phyloP scores from a whole-genome alignment of 2,113 vertebrate species.

The Peucedramus taeniatus region DNA sequence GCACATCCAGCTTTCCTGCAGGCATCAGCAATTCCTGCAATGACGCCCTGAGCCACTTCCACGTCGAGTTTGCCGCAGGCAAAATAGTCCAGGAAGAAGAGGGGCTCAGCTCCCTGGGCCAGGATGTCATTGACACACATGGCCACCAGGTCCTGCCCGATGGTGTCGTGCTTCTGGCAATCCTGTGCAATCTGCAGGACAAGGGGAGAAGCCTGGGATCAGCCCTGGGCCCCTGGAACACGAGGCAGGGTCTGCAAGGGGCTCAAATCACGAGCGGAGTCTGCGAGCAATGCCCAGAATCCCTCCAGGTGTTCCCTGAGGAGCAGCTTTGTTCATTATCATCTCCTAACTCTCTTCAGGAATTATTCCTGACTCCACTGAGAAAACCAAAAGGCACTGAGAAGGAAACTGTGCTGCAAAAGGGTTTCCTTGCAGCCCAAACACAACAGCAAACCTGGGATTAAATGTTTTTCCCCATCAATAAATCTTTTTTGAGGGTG shows the following conservation, averaged over 20 bases:
- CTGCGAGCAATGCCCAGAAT: background rate
- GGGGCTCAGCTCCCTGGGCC: conserved; percentile 92
- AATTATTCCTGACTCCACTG: background rate
- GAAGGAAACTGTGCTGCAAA: background rate
- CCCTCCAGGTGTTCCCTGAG: background rate
- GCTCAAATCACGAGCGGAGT: rapidly evolving
- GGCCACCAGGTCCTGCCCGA: conserved; percentile 95
- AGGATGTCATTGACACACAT: conserved; percentile 97
- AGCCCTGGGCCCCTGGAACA: background rate
- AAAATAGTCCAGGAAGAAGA: conserved; percentile 97
- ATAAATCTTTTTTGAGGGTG: background rate
- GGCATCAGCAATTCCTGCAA: conserved; percentile 85
- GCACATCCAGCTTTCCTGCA: conserved; percentile 87
- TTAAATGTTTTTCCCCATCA: background rate
- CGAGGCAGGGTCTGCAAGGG: background rate
- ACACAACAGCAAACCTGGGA: background rate
- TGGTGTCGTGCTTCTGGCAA: conserved; percentile 79
- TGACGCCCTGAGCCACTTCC: conserved; percentile 74
- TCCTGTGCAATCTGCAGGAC: conserved; percentile 83
- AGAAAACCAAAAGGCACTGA: background rate
- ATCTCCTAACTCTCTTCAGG: background rate
- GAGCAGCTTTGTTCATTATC: background rate
- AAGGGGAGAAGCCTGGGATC: background rate
- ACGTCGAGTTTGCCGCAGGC: conserved; percentile 92
- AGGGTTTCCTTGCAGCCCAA: background rate